Percentiles rank a stretch among this genome's conserved stretches.
Conservation (phyloP, 2,888 invertebrate genomes). For the Linyphia triangularis region DNA sequence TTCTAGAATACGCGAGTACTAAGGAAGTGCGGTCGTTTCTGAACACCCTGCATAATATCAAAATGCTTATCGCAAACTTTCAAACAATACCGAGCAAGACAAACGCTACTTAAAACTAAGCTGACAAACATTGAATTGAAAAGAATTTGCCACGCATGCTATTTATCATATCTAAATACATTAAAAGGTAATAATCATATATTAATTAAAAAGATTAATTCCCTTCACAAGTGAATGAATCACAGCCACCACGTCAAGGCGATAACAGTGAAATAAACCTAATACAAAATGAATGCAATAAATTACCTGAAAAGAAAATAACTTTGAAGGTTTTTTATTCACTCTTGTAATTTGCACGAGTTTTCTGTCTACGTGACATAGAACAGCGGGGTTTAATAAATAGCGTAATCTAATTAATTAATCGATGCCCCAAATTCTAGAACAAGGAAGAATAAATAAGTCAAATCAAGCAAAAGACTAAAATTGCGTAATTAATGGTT, state of each 20-base stretch:
- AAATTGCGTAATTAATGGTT: slow-evolving; percentile 43
- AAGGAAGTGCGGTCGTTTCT: no score
- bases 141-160: slow-evolving; percentile 15
- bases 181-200: slow-evolving; percentile 46
- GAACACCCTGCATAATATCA: no score
- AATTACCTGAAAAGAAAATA: slow-evolving; percentile 51
- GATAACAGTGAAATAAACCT: slow-evolving; percentile 52
- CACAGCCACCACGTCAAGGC: not conserved
- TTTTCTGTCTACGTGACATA: slow-evolving; percentile 51
- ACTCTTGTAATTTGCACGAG: not conserved
- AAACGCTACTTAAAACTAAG: not conserved
- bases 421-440: slow-evolving; percentile 41
- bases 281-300: slow-evolving; percentile 56
- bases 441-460: slow-evolving; percentile 47
- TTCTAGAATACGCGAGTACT: no score
- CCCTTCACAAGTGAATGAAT: slow-evolving; percentile 2
- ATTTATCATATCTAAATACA: slow-evolving; percentile 43
- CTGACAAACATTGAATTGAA: slow-evolving; percentile 5
- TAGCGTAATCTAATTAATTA: slow-evolving; percentile 61
- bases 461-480: slow-evolving; percentile 37
- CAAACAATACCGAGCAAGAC: no score
- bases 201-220: slow-evolving; percentile 64
- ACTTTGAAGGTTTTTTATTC: slow-evolving; percentile 13
- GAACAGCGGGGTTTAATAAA: slow-evolving; percentile 54
- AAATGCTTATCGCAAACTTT: no score